Conservation (phyloP, 1,140 invertebrate species). For the Cataglyphis hispanica region DNA sequence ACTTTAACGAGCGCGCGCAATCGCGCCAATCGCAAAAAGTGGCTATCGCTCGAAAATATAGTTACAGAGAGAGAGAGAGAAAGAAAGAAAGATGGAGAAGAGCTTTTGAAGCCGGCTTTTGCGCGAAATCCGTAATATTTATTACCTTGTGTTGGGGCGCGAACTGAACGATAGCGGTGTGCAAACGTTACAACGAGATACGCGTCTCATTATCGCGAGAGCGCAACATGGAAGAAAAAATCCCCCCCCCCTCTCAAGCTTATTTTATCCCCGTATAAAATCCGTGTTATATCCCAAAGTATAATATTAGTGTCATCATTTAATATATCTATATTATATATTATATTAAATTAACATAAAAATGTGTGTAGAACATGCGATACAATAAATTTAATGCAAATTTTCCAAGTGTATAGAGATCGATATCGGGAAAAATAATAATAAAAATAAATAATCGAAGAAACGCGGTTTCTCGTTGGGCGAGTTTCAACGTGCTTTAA, state of each 20-base stretch:
- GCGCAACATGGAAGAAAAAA: not conserved
- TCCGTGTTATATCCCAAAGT: not conserved
- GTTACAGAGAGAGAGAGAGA: not conserved
- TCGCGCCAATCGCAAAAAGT: slow-evolving; percentile 50
- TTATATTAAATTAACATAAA: too few relatives aligned
- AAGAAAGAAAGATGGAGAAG: too few relatives aligned
- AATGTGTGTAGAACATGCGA: too few relatives aligned
- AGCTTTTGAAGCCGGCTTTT: too few relatives aligned
- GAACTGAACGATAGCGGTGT: slow-evolving; percentile 6
- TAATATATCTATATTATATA: too few relatives aligned
- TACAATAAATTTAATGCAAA: too few relatives aligned
- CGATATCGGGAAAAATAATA: slow-evolving; percentile 8
- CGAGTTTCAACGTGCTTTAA: slow-evolving; percentile 7
- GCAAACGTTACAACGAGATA: slow-evolving; percentile 8
- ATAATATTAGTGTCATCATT: not conserved
- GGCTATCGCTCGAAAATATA: slow-evolving; percentile 40
- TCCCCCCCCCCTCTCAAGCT: not conserved
- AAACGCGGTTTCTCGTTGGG: not conserved
- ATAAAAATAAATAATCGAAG: not conserved
- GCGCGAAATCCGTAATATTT: slow-evolving; percentile 43
- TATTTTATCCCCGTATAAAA: not conserved
- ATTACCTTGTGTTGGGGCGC: slow-evolving; percentile 10
- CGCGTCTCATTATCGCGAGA: slow-evolving; percentile 4
- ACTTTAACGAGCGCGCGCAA: slow-evolving; percentile 59
- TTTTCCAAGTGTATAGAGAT: not conserved